phyloP scores from a whole-genome alignment of 2,888 invertebrate species.

The Serripes groenlandicus region DNA sequence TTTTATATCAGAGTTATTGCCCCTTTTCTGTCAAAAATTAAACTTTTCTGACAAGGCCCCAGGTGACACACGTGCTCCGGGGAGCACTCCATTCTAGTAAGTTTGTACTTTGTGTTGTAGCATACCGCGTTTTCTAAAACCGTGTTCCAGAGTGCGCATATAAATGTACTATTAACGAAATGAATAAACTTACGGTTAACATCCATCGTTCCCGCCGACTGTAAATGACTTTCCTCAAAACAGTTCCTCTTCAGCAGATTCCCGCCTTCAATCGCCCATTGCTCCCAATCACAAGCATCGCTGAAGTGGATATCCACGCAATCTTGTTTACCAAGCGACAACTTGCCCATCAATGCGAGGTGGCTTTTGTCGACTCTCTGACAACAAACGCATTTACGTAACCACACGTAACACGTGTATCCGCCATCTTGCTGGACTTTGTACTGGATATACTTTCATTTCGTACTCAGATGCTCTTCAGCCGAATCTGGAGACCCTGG shows the following conservation, averaged over 20 bases:
- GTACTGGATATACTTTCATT: conserved; percentile 2
- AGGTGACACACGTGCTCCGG: too few relatives aligned
- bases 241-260: conserved; percentile 7
- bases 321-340: conserved; percentile 4
- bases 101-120: too few relatives aligned
- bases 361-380: not conserved
- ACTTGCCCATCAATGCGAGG: not conserved
- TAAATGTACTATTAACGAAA: too few relatives aligned
- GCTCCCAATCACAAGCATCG: conserved; percentile 3
- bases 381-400: conserved; percentile 7
- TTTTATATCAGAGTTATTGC: too few relatives aligned
- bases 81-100: too few relatives aligned
- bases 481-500: not conserved
- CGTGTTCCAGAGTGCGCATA: too few relatives aligned
- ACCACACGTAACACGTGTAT: conserved; percentile 1
- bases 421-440: not conserved
- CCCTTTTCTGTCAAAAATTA: too few relatives aligned
- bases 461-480: conserved; percentile 13
- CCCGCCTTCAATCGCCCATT: not conserved
- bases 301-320: conserved; percentile 6
- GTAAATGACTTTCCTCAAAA: not conserved
- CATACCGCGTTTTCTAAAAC: too few relatives aligned
- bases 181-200: conserved; percentile 15
- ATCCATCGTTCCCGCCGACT: not conserved
- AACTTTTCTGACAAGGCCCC: too few relatives aligned